Conservation (phyloP, 2,888 invertebrate genomes). For the Horisme vitalbata region DNA sequence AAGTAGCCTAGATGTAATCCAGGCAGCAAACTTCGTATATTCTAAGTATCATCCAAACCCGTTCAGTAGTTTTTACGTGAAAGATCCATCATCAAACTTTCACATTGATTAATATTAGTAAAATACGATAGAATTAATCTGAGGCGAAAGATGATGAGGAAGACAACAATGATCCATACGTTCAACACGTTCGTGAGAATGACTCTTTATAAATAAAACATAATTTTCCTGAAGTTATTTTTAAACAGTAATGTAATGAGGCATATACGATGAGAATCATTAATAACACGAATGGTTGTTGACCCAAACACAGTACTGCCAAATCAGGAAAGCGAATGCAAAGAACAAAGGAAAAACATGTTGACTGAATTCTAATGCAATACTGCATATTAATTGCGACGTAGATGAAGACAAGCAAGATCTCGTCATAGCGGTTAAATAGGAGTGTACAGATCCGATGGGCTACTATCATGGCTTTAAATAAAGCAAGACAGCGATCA, state of each 20-base stretch:
- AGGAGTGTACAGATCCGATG: no score
- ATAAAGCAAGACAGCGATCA: no score
- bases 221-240: conserved; percentile 36
- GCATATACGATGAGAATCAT: conserved; percentile 25
- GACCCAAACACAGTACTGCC: conserved; percentile 26
- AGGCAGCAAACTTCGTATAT: no score
- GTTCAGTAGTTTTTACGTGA: no score
- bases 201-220: conserved; percentile 17
- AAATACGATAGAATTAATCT: no score
- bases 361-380: conserved; percentile 12
- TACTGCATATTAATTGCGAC: conserved; percentile 19
- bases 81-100: no score
- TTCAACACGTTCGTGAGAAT: conserved; percentile 10
- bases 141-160: neutral
- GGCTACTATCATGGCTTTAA: no score
- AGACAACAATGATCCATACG: conserved; percentile 4
- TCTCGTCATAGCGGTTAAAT: no score
- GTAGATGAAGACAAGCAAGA: neutral
- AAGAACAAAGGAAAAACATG: conserved; percentile 28
- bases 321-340: conserved; percentile 31
- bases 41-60: no score
- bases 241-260: conserved; percentile 31
- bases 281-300: conserved; percentile 20
- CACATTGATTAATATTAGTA: neutral
- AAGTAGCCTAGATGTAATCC: no score